Conservation (phyloP, 2,113 vertebrate species). For the Brienomyrus longianalis region DNA sequence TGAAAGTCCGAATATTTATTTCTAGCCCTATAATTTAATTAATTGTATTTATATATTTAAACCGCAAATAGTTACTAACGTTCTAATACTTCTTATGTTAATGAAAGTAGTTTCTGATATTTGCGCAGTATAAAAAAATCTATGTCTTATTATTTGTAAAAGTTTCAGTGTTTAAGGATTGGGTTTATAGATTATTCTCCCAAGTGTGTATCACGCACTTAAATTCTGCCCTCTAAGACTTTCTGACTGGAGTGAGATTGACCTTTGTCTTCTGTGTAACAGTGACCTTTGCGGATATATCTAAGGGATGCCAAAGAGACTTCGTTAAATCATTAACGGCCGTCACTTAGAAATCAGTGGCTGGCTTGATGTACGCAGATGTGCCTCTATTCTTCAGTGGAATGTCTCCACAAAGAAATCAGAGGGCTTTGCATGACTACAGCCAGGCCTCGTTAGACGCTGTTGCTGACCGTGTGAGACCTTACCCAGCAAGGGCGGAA, state of each 20-base stretch:
- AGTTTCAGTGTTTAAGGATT: neutral
- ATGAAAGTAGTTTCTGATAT: neutral
- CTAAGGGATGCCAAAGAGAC: neutral
- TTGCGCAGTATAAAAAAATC: neutral
- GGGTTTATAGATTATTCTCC: neutral
- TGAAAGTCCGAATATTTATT: neutral
- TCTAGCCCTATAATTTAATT: neutral
- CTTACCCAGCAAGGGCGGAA: neutral
- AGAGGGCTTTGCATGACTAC: no score
- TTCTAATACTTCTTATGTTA: neutral
- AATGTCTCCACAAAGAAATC: neutral
- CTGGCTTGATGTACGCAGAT: conserved; percentile 3
- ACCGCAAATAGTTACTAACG: neutral
- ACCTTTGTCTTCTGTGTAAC: neutral
- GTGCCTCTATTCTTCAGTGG: neutral
- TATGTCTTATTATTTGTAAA: neutral
- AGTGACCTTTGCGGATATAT: neutral
- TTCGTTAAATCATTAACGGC: conserved; percentile 22
- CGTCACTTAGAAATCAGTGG: conserved; percentile 2
- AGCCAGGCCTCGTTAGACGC: neutral
- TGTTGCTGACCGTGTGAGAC: neutral
- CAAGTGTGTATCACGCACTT: neutral
- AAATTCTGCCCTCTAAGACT: neutral
- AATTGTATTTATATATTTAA: neutral
- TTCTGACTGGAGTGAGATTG: neutral